Base-by-base conservation (phyloP, 1,140 invertebrate species). In the Schlechtendalia chinensis region DNA sequence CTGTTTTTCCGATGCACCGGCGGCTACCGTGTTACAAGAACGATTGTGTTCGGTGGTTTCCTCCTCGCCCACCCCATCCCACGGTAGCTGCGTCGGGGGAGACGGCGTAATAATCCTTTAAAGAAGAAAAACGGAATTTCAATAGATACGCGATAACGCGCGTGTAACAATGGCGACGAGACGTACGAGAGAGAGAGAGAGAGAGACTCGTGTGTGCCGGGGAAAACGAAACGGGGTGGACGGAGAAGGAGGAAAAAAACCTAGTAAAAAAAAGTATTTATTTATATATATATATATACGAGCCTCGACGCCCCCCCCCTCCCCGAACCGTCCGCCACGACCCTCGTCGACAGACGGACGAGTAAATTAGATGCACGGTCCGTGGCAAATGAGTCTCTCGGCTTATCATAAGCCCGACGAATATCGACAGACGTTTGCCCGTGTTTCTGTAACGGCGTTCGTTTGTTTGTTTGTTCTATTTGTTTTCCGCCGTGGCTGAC, bases 281-380 rank as follows among this genome's bases (percentile, higher is more conserved):
- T 47, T n/a, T 67, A 67, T 45, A 47, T 53, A 32, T 32, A 67
- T 11, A 65, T 39, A 67, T 65, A 59, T 61, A n/a, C n/a, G n/a
- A n/a, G n/a, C n/a, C n/a, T n/a, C n/a, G n/a, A n/a, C n/a, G n/a
- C n/a, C n/a, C n/a, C n/a, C n/a, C n/a, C n/a, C n/a, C n/a, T n/a
- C n/a, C n/a, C n/a, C n/a, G n/a, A n/a, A n/a, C 27, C 10, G 1
- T 19, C 27, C 12, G 16, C 27, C 27, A 32, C 24, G 61, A n/a
- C 32, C 32, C 14, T 14, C 75, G 58, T 24, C 58, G 59, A 59
- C n/a, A 47, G 75, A 79, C 75, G 47, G 75, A 79, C 75, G 75
- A 79, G 75, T 79, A 63, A 79, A 79, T 79, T 79, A 63, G 75
- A 79, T 63, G 75, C 58, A 79, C 56, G 75, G 50, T 63, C 72